These are phyloP conservation scores for Sesamia inferens DNA, from an alignment of 2,888 invertebrate genomes.

Conservation along the genomic window DNA sequence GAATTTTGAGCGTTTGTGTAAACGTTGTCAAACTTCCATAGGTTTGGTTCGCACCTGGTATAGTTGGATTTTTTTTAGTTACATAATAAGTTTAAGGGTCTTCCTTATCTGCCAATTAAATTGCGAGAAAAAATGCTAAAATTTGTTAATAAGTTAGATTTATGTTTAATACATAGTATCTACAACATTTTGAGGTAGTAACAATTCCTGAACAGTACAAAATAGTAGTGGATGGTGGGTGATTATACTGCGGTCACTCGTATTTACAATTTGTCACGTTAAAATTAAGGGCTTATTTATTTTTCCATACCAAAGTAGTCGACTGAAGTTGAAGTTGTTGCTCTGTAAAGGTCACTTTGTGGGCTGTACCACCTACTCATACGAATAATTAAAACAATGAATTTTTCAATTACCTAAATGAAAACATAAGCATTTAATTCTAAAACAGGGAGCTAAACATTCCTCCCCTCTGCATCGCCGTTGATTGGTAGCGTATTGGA, in stretches of 20 bases:
- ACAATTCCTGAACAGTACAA: neutral
- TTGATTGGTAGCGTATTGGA: neutral
- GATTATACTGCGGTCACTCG: neutral
- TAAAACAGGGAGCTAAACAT: neutral
- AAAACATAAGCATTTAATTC: neutral
- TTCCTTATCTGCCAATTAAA: neutral
- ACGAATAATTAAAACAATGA: neutral
- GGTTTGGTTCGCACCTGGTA: slow-evolving; percentile 30
- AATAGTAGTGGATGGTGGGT: neutral
- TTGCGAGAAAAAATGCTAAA: neutral
- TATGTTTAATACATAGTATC: neutral
- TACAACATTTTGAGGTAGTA: neutral
- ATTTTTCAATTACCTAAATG: neutral
- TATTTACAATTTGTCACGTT: neutral
- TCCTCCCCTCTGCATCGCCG: neutral
- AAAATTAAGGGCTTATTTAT: neutral
- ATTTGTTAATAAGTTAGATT: neutral
- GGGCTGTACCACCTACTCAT: neutral
- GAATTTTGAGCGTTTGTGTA: too few relatives aligned
- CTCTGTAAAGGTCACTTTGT: slow-evolving; percentile 1
- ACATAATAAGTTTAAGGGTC: too few relatives aligned
- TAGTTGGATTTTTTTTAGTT: neutral
- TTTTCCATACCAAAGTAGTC: neutral
- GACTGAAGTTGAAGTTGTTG: too few relatives aligned
- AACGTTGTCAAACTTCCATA: slow-evolving; percentile 11